Percentiles rank a stretch among this genome's conserved stretches.
These are phyloP conservation scores for Cremastobaeus sp. DNA, from an alignment of 2,888 invertebrate genomes.

Conservation along the genomic window DNA sequence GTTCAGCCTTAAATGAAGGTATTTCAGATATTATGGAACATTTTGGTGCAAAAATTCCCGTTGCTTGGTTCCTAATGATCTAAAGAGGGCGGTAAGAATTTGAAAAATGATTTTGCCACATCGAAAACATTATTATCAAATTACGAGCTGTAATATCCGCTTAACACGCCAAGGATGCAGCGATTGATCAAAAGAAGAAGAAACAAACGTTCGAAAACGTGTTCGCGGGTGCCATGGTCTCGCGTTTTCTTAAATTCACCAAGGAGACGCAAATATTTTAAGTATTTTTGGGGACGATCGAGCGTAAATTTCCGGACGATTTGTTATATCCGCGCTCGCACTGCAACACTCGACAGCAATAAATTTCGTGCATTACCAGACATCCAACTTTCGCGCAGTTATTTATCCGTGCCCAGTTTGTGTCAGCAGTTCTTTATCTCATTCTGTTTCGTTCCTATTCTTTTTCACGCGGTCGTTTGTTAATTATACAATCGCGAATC, in stretches of 20 bases:
- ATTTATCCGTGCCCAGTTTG: conserved; percentile 38
- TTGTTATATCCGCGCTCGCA: conserved; percentile 68
- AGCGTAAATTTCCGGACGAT: conserved; percentile 74
- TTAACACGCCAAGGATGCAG: conserved; percentile 43
- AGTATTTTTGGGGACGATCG: conserved; percentile 60
- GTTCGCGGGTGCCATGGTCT: conserved; percentile 27
- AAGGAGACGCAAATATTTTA: conserved; percentile 56
- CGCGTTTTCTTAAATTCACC: conserved; percentile 41
- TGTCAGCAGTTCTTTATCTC: neutral
- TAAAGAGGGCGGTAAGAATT: no score
- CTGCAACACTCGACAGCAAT: conserved; percentile 51
- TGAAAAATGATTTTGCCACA: no score
- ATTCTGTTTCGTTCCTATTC: no score
- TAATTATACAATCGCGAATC: conserved; percentile 42
- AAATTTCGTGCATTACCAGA: conserved; percentile 57
- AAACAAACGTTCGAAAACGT: conserved; percentile 45
- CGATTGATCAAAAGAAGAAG: conserved; percentile 34
- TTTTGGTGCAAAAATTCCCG: no score
- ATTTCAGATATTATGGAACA: no score
- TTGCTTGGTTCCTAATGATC: no score
- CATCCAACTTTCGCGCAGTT: conserved; percentile 52
- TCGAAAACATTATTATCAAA: no score
- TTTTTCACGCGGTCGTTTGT: conserved; percentile 2
- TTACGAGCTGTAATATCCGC: no score
- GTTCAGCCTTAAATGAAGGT: no score